Evolutionary conservation across 2,797 vertebrate genomes (phyloP), one percentile per base, ranked within the genome.

Genomic region (Miichthys miiuy): DNA sequence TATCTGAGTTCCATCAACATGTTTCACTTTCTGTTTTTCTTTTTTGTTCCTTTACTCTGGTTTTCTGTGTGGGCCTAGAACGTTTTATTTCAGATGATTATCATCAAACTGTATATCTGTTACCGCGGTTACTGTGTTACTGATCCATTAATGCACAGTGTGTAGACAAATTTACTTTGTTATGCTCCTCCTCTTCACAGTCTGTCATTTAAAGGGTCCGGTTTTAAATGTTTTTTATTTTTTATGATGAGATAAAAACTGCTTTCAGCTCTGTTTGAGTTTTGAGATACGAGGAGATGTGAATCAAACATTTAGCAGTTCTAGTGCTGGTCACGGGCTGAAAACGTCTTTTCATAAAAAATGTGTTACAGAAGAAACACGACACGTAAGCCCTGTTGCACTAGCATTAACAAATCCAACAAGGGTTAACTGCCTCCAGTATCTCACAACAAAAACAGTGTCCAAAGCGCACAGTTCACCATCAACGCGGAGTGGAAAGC

Each of bases 91-190:
- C 61, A 72, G 34, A 73, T 66, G 25, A 52, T 44, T 30, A 55
- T 69, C 66, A 83, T 48, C 23, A 69, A 71, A 78, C 8, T 47
- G 8, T 42, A 72, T 63, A 74, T 63, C 16, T 77, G 84, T 89
- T 87, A 75, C 79, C 70, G 25, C 56, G 67, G 58, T 69, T 77
- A 67, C 18, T 56, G 60, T 81, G 61, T 84, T 86, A 87, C 83
- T 91, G 78, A 84, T 76, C 34, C 21, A 42, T 65, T 64, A 80
- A 61, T 75, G n/a, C 47, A 38, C 57, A 67, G 8, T 60, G 17
- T 82, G 51, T 79, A 79, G 71, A 56, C 46, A 2, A 73, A 72
- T 52, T 54, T 60, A 6, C 69, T 77, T 69, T 62, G 21, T 52
- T 0, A 1, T 27, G 30, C 57, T 75, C 38, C 64, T 77, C 61